Percentiles rank a stretch among this genome's conserved stretches.
These are phyloP conservation scores for Mesocricetus auratus DNA, from an alignment of 2,113 vertebrate genomes.

Conservation along the genomic window DNA sequence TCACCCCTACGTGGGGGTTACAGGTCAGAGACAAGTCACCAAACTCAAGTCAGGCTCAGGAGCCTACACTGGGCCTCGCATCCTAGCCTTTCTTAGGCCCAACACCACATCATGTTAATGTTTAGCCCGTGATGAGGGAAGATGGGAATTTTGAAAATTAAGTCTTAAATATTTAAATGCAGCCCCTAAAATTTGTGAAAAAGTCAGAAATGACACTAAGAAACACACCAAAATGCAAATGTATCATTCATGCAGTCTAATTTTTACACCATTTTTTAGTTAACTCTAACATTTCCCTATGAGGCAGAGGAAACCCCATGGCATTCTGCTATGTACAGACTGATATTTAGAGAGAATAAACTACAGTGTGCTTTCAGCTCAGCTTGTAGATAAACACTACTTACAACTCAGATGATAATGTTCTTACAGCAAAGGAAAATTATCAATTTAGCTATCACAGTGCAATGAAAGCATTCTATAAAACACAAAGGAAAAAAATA, in stretches of 20 bases:
- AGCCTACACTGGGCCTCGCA: too few species aligned
- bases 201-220: background rate
- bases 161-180: background rate
- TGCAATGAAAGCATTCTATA: background rate
- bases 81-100: too few species aligned
- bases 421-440: background rate
- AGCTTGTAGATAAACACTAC: background rate
- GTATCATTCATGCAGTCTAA: background rate
- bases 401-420: background rate
- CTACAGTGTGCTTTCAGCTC: background rate
- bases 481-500: background rate
- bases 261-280: background rate
- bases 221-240: background rate
- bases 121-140: background rate
- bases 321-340: background rate
- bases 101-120: rapidly evolving
- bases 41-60: too few species aligned
- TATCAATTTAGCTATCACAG: background rate
- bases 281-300: background rate
- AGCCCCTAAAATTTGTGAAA: background rate
- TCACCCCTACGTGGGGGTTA: too few species aligned
- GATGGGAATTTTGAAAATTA: background rate
- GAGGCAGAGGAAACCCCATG: background rate
- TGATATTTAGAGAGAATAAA: background rate
- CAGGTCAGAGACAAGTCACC: too few species aligned